phyloP scores from a whole-genome alignment of 2,797 vertebrate genomes.

The Simalia tracyae region DNA sequence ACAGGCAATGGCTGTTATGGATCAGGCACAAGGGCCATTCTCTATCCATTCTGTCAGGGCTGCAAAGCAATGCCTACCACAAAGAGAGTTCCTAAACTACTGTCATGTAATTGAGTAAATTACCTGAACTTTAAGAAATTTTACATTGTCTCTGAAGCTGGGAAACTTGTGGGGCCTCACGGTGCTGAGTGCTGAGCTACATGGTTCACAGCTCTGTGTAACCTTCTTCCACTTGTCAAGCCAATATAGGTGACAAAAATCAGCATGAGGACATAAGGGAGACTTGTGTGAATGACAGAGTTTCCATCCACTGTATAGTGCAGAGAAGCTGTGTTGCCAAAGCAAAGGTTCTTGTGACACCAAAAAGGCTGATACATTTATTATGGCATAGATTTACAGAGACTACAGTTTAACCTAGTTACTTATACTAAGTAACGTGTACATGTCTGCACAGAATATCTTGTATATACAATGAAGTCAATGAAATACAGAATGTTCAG shows the following conservation, averaged over 20 bases:
- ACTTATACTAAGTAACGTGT: not conserved
- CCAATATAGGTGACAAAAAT: not conserved
- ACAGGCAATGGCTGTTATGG: constrained; percentile 99
- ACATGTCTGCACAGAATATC: not conserved
- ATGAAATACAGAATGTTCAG: not conserved
- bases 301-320: not conserved
- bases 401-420: not conserved
- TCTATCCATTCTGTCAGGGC: constrained; percentile 82
- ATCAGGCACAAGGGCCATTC: constrained; percentile 96
- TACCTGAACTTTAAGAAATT: constrained; percentile 84
- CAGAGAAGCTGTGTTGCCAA: not conserved
- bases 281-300: not conserved
- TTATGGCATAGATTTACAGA: not conserved
- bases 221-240: not conserved
- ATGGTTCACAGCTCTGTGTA: not conserved
- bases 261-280: not conserved
- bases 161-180: constrained; percentile 35
- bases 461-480: not conserved
- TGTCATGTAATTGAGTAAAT: constrained; percentile 87
- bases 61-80: constrained; percentile 80
- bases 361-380: not conserved
- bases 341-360: not conserved
- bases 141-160: constrained; percentile 58
- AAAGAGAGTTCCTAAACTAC: constrained; percentile 84
- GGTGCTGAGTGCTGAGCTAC: not conserved